These are phyloP conservation scores for Chaetodon auriga DNA, from an alignment of 2,113 vertebrate genomes.

Conservation along the genomic window DNA sequence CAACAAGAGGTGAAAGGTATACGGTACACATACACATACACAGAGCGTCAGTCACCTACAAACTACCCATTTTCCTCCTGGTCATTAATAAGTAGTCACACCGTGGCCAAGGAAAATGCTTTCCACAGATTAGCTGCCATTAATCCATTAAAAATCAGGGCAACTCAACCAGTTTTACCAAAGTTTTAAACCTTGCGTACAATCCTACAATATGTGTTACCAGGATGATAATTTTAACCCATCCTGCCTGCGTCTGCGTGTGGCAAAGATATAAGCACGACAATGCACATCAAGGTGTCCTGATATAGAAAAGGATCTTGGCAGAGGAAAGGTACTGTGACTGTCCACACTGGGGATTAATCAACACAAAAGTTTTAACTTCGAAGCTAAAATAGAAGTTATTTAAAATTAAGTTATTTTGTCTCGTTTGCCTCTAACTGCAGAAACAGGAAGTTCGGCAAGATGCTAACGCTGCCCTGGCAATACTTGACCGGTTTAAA, in stretches of 20 bases:
- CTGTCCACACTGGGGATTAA: conserved; percentile 39
- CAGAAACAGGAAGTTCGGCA: conserved; percentile 36
- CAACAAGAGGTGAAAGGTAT: conserved; percentile 2
- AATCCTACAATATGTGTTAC: background rate
- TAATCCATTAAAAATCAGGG: background rate
- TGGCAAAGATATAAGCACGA: conserved; percentile 1
- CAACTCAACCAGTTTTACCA: conserved; percentile 11
- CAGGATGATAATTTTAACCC: background rate
- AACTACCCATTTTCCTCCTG: background rate
- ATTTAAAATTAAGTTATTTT: conserved; percentile 40
- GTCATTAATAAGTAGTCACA: background rate
- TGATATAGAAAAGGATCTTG: conserved; percentile 6
- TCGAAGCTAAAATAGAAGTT: conserved; percentile 22
- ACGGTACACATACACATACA: background rate
- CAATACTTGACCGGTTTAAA: conserved; percentile 54
- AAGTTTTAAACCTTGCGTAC: background rate
- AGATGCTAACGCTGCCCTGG: conserved; percentile 41
- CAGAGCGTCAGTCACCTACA: background rate
- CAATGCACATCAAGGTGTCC: conserved; percentile 19
- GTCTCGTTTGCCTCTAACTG: conserved; percentile 14
- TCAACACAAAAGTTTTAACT: conserved; percentile 38
- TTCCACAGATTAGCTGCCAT: background rate
- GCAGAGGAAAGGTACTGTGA: conserved; percentile 28
- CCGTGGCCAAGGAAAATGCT: background rate
- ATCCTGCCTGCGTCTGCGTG: background rate